Conservation (phyloP, 2,888 invertebrate genomes). For the Platycnemis pennipes region DNA sequence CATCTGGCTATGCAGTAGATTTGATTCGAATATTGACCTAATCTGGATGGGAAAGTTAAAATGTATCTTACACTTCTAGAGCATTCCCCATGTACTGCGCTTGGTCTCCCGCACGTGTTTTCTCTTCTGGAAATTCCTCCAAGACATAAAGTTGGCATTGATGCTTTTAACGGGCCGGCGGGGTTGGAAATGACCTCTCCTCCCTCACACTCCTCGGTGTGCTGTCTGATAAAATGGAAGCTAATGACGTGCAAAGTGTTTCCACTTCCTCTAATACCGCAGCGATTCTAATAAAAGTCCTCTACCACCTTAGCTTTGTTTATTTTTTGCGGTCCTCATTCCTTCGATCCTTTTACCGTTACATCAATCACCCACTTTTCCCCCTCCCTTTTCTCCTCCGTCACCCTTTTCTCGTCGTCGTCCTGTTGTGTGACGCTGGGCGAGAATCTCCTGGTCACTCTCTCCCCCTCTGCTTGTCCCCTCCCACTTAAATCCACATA, state of each 20-base stretch:
- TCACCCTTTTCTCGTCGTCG: neutral
- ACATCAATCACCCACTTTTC: constrained; percentile 34
- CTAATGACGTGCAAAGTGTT: constrained; percentile 19
- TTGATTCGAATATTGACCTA: neutral
- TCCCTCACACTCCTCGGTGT: neutral
- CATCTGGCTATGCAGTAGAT: no score
- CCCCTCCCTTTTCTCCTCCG: neutral
- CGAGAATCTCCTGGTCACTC: neutral
- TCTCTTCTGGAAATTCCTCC: neutral
- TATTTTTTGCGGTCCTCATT: constrained; percentile 32
- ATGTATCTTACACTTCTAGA: neutral
- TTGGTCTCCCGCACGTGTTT: neutral
- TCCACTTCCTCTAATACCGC: constrained; percentile 24
- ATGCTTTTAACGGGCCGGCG: neutral
- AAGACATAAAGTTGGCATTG: neutral
- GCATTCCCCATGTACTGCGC: neutral
- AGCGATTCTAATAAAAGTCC: constrained; percentile 53
- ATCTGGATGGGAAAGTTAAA: neutral
- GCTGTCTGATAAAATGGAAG: neutral
- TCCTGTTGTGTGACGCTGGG: neutral
- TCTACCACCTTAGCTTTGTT: neutral
- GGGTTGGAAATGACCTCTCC: constrained; percentile 21
- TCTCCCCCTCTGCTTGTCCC: neutral
- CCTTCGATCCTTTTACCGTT: constrained; percentile 25
- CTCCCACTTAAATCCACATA: neutral